Evolutionary conservation across 2,113 vertebrate genomes (phyloP), one percentile per base, ranked within the genome.

Genomic region (Butorides virescens): DNA sequence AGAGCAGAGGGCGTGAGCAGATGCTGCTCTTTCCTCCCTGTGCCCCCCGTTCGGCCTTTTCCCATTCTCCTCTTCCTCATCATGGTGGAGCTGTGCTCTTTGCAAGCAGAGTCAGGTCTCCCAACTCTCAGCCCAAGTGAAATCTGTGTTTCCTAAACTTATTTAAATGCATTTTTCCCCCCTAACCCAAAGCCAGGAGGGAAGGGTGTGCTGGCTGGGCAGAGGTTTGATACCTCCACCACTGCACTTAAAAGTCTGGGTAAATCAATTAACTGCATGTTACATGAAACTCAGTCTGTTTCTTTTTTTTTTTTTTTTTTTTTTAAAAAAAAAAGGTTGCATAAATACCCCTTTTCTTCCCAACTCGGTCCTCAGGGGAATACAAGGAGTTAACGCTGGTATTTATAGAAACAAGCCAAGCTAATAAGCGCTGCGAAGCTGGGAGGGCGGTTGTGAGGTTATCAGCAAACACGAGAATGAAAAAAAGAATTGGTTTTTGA

Each of bases 371-470:
- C 67, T 75, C 1, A 0, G 70, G 59, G 93, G 95, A 93, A 89
- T 75, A 81, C 68, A 95, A 93, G 70, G 95, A 93, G 95, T 97
- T 97, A 96, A 96, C 3, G 2, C 50, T 39, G 71, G 83, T 94
- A 90, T 97, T 97, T 97, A 93, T 96, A 95, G 91, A 80, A 92
- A 80, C 87, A 87, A 86, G 81, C 91, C 76, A 44, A 78, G 89
- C 97, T 98, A 94, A 96, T 97, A 97, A 95, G 71, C 87, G 93
- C 91, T 67, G 53, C 2, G 23, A 93, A 86, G 86, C 88, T 90
- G 75, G 84, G 86, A 91, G 80, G 88, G 93, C 15, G 8, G 47
- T 25, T 65, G 73, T 34, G 84, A 96, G 95, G 92, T 97, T 95
- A 97, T 96, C 94, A 94, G 93, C 77, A 84, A 90, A 82, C 46